Conservation (phyloP, 2,888 invertebrate species). For the Cosmorhoe ocellata region DNA sequence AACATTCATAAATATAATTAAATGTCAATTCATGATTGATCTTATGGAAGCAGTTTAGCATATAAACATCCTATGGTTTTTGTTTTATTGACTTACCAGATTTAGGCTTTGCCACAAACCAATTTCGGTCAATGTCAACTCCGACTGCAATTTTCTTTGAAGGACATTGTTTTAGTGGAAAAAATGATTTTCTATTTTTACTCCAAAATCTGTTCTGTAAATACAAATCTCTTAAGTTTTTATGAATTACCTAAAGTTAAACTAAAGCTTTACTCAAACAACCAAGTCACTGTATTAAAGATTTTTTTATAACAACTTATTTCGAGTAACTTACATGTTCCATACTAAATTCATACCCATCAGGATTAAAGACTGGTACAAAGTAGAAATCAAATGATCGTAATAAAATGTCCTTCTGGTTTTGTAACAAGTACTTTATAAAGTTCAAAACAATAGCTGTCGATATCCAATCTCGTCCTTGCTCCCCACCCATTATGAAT, state of each 20-base stretch:
- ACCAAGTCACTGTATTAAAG: too few species aligned
- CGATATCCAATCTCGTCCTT: slow-evolving; percentile 66
- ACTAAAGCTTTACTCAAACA: too few species aligned
- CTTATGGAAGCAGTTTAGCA: too few species aligned
- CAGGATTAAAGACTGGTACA: slow-evolving; percentile 69
- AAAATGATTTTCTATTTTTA: slow-evolving; percentile 58
- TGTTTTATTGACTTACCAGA: slow-evolving; percentile 24
- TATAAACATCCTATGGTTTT: too few species aligned
- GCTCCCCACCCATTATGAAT: slow-evolving; percentile 67
- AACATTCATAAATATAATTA: too few species aligned
- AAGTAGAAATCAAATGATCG: slow-evolving; percentile 60
- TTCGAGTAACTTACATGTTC: slow-evolving; percentile 42
- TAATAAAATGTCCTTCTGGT: slow-evolving; percentile 34
- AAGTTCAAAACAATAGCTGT: slow-evolving; percentile 57
- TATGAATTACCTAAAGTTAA: too few species aligned
- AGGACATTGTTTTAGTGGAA: slow-evolving; percentile 47
- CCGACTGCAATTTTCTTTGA: slow-evolving; percentile 46
- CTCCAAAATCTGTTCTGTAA: slow-evolving; percentile 60
- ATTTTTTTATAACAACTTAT: too few species aligned
- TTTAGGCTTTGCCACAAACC: slow-evolving; percentile 44
- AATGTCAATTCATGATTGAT: too few species aligned
- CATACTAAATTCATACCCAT: slow-evolving; percentile 64
- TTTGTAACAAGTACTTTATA: slow-evolving; percentile 44
- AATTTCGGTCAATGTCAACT: slow-evolving; percentile 66
- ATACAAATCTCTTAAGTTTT: too few species aligned